Conservation (phyloP, 2,797 vertebrate genomes). For the Morelia viridis region DNA sequence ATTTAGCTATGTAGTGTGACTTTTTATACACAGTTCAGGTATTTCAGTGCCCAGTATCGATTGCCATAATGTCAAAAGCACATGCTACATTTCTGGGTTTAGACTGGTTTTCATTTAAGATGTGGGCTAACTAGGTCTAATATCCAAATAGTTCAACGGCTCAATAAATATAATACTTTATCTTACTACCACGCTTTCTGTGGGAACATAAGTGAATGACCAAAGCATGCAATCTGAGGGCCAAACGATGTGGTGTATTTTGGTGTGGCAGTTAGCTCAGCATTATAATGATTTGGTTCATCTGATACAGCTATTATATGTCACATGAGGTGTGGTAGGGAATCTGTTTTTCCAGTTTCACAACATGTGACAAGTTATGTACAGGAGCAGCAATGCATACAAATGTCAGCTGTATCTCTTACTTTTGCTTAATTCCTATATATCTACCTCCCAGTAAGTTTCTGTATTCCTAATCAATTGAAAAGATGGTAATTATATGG, state of each 20-base stretch:
- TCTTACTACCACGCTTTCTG: neutral
- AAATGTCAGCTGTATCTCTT: neutral
- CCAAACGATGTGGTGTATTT: neutral
- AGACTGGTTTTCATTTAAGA: neutral
- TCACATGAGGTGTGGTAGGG: neutral
- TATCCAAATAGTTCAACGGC: neutral
- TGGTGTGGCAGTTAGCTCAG: neutral
- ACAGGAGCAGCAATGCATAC: neutral
- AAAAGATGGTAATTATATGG: neutral
- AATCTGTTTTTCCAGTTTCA: constrained; percentile 1
- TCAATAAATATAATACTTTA: neutral
- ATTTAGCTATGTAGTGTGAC: neutral
- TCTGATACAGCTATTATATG: neutral
- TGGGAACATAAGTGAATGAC: neutral
- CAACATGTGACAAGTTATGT: neutral
- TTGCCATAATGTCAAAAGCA: neutral
- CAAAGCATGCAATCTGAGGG: neutral
- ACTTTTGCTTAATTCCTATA: neutral
- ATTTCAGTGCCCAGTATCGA: neutral
- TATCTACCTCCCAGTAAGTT: neutral
- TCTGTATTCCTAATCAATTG: neutral
- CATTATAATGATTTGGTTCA: neutral
- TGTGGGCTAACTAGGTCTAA: neutral
- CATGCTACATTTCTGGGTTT: neutral
- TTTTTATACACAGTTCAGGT: neutral